These are phyloP conservation scores for Callipepla squamata DNA, from an alignment of 2,113 vertebrate species.

Conservation along the genomic window DNA sequence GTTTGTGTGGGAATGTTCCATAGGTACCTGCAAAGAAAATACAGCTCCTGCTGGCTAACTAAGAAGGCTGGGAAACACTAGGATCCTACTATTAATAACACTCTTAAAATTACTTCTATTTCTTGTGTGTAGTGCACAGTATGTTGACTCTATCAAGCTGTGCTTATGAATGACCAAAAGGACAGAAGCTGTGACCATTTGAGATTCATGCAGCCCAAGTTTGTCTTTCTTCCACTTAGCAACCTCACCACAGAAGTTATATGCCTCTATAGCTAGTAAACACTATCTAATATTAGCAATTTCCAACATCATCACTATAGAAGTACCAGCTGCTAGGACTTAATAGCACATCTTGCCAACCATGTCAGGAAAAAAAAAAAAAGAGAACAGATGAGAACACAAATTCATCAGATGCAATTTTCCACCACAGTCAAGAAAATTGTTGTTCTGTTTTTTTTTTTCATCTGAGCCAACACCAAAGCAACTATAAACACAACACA, in stretches of 20 bases:
- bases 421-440: background rate
- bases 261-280: background rate
- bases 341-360: background rate
- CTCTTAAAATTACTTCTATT: background rate
- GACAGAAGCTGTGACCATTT: background rate
- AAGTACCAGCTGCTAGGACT: background rate
- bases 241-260: background rate
- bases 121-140: background rate
- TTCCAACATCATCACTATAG: background rate
- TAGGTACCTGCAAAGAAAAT: background rate
- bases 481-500: background rate
- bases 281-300: background rate
- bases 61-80: background rate
- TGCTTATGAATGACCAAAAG: background rate
- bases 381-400: background rate
- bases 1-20: background rate
- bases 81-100: background rate
- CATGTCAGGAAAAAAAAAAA: background rate
- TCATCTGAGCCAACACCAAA: background rate
- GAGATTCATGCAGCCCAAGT: background rate
- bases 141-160: background rate
- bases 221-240: background rate
- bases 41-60: background rate
- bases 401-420: background rate
- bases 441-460: background rate